phyloP scores from a whole-genome alignment of 2,797 vertebrate genomes.

The Coregonus sp. region DNA sequence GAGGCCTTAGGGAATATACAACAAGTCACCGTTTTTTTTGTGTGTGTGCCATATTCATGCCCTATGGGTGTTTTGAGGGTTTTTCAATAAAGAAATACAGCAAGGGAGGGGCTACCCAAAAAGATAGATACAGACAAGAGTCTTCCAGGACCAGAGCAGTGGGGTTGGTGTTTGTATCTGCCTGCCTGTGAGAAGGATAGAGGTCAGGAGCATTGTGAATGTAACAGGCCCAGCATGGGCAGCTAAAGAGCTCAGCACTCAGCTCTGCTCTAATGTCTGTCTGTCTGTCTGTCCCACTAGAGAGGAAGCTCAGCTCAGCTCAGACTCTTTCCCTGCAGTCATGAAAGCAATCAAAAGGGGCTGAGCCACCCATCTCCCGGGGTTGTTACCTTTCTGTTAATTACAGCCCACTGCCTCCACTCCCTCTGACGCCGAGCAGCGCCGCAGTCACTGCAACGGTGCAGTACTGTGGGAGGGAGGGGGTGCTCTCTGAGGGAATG shows the following conservation, averaged over 20 bases:
- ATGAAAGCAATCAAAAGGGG: slow-evolving; percentile 30
- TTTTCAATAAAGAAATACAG: not conserved
- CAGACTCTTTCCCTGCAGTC: slow-evolving; percentile 21
- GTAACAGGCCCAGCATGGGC: slow-evolving; percentile 1
- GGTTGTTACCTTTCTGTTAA: slow-evolving; percentile 23
- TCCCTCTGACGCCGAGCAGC: not conserved
- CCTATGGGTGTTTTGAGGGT: not conserved
- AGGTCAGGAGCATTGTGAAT: slow-evolving; percentile 3
- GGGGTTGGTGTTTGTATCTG: not conserved
- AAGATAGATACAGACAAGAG: not conserved
- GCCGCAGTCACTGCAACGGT: not conserved
- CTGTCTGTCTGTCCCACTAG: slow-evolving; percentile 6
- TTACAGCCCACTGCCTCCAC: slow-evolving; percentile 19
- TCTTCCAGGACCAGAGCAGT: not conserved
- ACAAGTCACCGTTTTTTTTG: not conserved
- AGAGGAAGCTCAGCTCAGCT: slow-evolving; percentile 18
- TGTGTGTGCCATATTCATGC: not conserved
- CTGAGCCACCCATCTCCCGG: slow-evolving; percentile 14
- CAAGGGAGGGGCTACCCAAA: not conserved
- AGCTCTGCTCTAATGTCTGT: not conserved
- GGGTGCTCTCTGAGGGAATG: not conserved
- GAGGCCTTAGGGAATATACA: not conserved
- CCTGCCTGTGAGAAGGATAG: not conserved
- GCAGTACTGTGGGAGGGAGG: slow-evolving; percentile 4
- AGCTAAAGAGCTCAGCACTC: slow-evolving; percentile 19